Percentiles rank a stretch among this genome's conserved stretches.
phyloP scores from a whole-genome alignment of 2,888 invertebrate species.

The Volucella inanis region DNA sequence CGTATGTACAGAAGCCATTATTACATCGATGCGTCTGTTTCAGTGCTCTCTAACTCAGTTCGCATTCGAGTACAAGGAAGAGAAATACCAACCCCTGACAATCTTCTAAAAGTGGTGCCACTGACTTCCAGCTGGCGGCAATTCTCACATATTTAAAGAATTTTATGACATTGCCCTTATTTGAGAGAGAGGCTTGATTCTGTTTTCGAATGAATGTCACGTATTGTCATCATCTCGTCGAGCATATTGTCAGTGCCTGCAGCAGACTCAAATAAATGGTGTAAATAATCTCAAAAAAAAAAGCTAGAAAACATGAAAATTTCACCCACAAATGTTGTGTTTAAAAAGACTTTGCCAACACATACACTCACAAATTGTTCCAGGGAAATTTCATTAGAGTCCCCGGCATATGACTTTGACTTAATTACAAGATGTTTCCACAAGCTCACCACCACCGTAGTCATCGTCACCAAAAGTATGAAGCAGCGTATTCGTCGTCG shows the following conservation, averaged over 20 bases:
- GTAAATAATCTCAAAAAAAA: slow-evolving; percentile 67
- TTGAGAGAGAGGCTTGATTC: not conserved
- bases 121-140: slow-evolving; percentile 50
- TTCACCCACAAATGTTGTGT: slow-evolving; percentile 41
- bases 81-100: too few relatives aligned
- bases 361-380: slow-evolving; percentile 1
- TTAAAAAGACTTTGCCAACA: slow-evolving; percentile 36
- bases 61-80: too few relatives aligned
- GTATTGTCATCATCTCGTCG: slow-evolving; percentile 46
- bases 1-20: too few relatives aligned
- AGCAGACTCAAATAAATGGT: slow-evolving; percentile 63
- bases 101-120: slow-evolving; percentile 10
- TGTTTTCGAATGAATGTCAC: slow-evolving; percentile 66
- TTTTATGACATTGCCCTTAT: slow-evolving; percentile 34
- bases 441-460: slow-evolving; percentile 19
- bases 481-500: slow-evolving; percentile 23
- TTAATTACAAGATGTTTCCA: slow-evolving; percentile 72
- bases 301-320: slow-evolving; percentile 15
- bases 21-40: too few relatives aligned
- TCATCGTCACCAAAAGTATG: slow-evolving; percentile 37
- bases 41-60: too few relatives aligned
- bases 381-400: slow-evolving; percentile 62
- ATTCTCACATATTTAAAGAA: slow-evolving; percentile 53
- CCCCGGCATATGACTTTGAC: slow-evolving; percentile 66
- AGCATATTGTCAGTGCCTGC: slow-evolving; percentile 51